These are phyloP conservation scores for Anoncus sp. DNA, from an alignment of 2,888 invertebrate species.

Conservation along the genomic window DNA sequence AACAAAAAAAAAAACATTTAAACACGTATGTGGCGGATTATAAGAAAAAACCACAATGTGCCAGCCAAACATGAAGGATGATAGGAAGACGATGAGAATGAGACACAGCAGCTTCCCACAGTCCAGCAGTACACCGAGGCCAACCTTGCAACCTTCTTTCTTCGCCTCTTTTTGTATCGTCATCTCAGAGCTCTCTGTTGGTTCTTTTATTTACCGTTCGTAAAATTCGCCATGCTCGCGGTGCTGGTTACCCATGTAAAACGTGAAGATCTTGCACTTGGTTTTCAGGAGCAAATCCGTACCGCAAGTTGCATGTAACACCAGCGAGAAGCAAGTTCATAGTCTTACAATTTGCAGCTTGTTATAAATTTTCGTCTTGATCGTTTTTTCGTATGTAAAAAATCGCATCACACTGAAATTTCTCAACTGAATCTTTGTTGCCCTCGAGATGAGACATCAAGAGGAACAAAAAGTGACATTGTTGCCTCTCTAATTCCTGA, in stretches of 20 bases:
- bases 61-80: constrained; percentile 35
- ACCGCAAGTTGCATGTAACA: constrained; percentile 15
- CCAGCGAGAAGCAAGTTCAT: neutral
- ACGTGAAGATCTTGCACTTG: constrained; percentile 64
- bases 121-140: neutral
- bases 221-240: constrained; percentile 76
- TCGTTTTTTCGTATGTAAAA: too few species aligned
- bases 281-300: constrained; percentile 63
- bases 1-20: too few species aligned
- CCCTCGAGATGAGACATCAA: too few species aligned
- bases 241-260: constrained; percentile 64
- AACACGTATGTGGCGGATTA: neutral
- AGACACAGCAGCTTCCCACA: constrained; percentile 30
- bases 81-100: constrained; percentile 19
- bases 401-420: too few species aligned
- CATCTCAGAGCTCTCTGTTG: constrained; percentile 14
- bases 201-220: constrained; percentile 47
- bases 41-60: constrained; percentile 29
- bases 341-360: too few species aligned
- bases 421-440: too few species aligned
- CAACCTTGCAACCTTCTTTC: constrained; percentile 17
- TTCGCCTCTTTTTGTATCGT: constrained; percentile 2
- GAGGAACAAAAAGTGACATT: too few species aligned
- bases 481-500: too few species aligned
- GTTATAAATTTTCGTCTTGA: too few species aligned